Evolutionary conservation across 2,797 vertebrate genomes (phyloP).

Genomic region (Glyptemys insculpta): DNA sequence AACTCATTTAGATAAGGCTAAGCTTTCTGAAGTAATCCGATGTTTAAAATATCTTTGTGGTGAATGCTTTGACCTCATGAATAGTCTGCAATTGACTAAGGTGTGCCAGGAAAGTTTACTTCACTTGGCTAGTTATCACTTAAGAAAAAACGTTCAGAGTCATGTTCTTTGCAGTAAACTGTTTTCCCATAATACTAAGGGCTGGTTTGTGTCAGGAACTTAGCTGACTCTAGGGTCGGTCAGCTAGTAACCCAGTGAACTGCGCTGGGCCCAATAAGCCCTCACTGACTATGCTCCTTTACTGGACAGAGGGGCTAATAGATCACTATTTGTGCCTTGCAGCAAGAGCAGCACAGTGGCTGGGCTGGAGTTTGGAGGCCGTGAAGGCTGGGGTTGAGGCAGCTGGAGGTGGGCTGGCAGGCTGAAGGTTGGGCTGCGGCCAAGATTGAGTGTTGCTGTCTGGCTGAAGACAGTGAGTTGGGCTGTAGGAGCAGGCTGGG

Average conservation of each 20-base stretch:
- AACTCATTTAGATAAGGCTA: conserved; percentile 67
- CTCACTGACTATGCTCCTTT: background rate
- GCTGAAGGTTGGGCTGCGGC: background rate
- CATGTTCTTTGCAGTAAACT: background rate
- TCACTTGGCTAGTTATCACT: background rate
- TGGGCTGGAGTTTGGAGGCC: background rate
- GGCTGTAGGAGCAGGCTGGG: background rate
- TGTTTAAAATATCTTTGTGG: conserved; percentile 19
- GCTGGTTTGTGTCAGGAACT: background rate
- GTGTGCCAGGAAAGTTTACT: background rate
- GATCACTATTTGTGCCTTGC: background rate
- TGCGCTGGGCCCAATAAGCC: background rate
- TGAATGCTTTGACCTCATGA: conserved; percentile 32
- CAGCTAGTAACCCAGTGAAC: background rate
- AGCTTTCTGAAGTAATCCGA: conserved; percentile 21
- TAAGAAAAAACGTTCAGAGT: background rate
- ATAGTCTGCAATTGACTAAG: background rate
- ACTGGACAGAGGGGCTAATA: background rate
- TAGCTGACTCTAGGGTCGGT: background rate
- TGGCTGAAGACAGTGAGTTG: background rate
- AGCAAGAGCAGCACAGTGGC: background rate
- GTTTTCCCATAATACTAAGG: background rate
- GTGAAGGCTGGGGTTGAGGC: background rate
- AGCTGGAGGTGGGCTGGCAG: background rate
- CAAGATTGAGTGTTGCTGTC: background rate